Conservation (phyloP, 2,113 vertebrate species). For the Phoenicopterus ruber region DNA sequence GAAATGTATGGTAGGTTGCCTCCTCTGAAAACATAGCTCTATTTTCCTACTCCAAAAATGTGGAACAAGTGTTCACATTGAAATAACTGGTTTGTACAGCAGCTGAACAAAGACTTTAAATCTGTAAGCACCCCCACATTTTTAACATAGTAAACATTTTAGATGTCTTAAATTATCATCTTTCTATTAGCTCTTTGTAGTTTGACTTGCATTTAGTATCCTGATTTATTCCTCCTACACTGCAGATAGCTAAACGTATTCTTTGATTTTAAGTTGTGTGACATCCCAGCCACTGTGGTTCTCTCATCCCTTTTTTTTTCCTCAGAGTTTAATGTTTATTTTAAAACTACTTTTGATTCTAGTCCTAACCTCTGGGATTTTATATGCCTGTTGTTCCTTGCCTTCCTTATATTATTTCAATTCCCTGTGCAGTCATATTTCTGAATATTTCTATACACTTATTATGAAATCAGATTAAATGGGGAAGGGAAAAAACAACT, state of each 20-base stretch:
- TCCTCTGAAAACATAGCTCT: not conserved
- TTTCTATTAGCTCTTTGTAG: not conserved
- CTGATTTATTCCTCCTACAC: conserved; percentile 7
- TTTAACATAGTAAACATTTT: not conserved
- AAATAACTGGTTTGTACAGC: not conserved
- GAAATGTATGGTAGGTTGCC: not conserved
- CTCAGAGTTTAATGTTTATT: not conserved
- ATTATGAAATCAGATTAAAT: not conserved
- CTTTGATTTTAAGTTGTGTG: not conserved
- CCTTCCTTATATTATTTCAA: not conserved
- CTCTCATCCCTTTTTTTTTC: not conserved
- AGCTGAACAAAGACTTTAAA: not conserved
- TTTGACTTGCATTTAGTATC: not conserved
- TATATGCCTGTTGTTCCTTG: not conserved
- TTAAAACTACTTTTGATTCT: not conserved
- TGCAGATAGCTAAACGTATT: not conserved
- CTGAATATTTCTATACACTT: not conserved
- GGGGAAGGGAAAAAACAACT: not conserved
- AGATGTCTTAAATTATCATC: not conserved
- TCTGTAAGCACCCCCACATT: not conserved
- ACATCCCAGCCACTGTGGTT: not conserved
- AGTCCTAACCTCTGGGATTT: not conserved
- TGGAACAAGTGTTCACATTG: not conserved
- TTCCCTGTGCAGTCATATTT: not conserved
- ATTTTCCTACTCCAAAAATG: not conserved